Percentiles rank a stretch among this genome's conserved stretches.
Conservation (phyloP, 1,140 invertebrate genomes). For the Callitettix versicolor region DNA sequence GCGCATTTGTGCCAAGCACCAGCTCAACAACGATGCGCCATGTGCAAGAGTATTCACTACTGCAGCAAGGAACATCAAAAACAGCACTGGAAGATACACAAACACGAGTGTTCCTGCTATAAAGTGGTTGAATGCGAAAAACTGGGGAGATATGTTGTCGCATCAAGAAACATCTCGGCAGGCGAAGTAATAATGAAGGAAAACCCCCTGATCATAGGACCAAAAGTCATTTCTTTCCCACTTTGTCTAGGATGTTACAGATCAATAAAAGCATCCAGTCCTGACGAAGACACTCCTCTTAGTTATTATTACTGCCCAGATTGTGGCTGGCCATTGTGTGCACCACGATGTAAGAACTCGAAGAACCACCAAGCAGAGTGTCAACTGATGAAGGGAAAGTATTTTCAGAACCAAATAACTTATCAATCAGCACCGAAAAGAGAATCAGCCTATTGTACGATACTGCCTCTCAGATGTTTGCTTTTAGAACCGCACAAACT, state of each 20-base stretch:
- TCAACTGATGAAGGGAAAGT: constrained; percentile 10
- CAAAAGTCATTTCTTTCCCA: constrained; percentile 37
- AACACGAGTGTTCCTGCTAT: constrained; percentile 40
- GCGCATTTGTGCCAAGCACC: constrained; percentile 12
- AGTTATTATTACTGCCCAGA: constrained; percentile 12
- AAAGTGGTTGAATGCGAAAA: constrained; percentile 20
- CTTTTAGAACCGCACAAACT: constrained; percentile 5
- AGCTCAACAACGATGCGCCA: constrained; percentile 39
- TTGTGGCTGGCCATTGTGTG: constrained; percentile 23
- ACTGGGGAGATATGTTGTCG: constrained; percentile 50
- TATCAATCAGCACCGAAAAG: constrained; percentile 6
- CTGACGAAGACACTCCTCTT: constrained; percentile 28
- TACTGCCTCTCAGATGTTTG: constrained; percentile 19
- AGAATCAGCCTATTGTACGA: constrained; percentile 18
- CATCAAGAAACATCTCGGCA: constrained; percentile 42
- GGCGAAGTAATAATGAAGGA: constrained; percentile 51
- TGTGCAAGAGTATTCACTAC: constrained; percentile 52
- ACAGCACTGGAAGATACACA: constrained; percentile 54
- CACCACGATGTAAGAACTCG: constrained; percentile 2
- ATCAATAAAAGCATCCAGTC: constrained; percentile 32
- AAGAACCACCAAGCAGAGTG: constrained; percentile 13
- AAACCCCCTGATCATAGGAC: constrained; percentile 45
- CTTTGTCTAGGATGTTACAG: constrained; percentile 49
- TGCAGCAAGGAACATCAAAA: constrained; percentile 57
- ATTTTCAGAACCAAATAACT: constrained; percentile 2